A percentile compares a stretch with the other conserved stretches of the same genome.
These are phyloP conservation scores for Calycopis cecrops DNA, from an alignment of 1,140 invertebrate genomes.

Conservation along the genomic window DNA sequence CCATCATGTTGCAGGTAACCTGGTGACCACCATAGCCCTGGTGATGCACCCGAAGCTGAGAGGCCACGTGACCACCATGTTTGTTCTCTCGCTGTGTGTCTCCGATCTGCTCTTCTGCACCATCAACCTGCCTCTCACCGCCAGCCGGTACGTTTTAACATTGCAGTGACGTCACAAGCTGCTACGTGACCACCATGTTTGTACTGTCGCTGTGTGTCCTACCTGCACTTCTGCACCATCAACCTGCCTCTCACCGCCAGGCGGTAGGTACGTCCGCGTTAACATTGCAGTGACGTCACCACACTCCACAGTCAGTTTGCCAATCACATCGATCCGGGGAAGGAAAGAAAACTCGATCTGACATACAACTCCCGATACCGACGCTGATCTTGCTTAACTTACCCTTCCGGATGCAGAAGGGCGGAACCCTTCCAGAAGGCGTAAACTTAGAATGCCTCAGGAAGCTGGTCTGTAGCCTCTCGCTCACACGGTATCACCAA, in stretches of 20 bases:
- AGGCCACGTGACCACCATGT: conserved; percentile 89
- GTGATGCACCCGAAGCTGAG: conserved; percentile 84
- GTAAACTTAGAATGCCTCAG: too few species aligned
- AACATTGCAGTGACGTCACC: too few species aligned
- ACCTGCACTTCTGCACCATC: conserved; percentile 89
- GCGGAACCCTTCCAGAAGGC: too few species aligned
- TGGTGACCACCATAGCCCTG: conserved; percentile 86
- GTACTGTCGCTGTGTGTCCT: conserved; percentile 88
- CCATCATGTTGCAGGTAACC: conserved; percentile 80
- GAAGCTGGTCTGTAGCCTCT: too few species aligned
- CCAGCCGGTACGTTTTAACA: conserved; percentile 79
- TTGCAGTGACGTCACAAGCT: neutral
- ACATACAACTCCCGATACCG: too few species aligned
- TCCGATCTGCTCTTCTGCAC: conserved; percentile 91
- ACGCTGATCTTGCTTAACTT: too few species aligned
- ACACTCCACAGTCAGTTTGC: too few species aligned
- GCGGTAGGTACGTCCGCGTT: conserved; percentile 71
- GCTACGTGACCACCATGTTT: conserved; percentile 91
- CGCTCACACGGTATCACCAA: too few species aligned
- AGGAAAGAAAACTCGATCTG: too few species aligned
- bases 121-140: conserved; percentile 89
- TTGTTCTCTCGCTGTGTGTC: conserved; percentile 89
- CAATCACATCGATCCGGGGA: too few species aligned
- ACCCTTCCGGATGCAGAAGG: too few species aligned
- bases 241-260: conserved; percentile 90